Evolutionary conservation across 2,113 vertebrate species (phyloP).

Genomic region (Trinectes maculatus): DNA sequence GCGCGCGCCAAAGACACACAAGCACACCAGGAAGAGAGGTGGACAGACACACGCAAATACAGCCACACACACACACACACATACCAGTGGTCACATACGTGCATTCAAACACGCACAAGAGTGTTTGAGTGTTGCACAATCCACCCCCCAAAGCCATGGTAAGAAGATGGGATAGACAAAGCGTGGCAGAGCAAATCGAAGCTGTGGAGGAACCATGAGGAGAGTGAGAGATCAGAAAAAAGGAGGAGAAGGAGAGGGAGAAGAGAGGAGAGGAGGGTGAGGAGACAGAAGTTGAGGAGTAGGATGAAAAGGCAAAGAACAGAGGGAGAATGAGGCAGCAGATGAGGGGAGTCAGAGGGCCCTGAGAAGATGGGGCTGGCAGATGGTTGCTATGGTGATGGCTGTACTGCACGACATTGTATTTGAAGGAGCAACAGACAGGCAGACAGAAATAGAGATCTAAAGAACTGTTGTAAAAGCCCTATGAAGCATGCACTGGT

Average conservation of each 20-base stretch:
- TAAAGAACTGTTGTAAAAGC: slow-evolving; percentile 67
- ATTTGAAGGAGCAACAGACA: slow-evolving; percentile 73
- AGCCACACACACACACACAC: slow-evolving; percentile 73
- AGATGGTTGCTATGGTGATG: slow-evolving; percentile 82
- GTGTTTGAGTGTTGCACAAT: slow-evolving; percentile 74
- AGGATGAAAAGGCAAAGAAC: slow-evolving; percentile 50
- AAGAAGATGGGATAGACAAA: slow-evolving; percentile 73
- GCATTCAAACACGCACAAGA: slow-evolving; percentile 66
- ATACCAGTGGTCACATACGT: slow-evolving; percentile 65
- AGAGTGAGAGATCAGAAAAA: slow-evolving; percentile 33
- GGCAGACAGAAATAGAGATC: slow-evolving; percentile 73
- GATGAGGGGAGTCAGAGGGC: slow-evolving; percentile 72
- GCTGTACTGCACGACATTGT: slow-evolving; percentile 69
- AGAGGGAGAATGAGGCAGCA: slow-evolving; percentile 81
- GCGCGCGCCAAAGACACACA: slow-evolving; percentile 66
- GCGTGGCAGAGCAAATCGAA: slow-evolving; percentile 72
- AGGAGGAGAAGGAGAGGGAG: neutral
- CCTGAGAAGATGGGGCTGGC: slow-evolving; percentile 78
- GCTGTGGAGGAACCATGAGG: slow-evolving; percentile 67
- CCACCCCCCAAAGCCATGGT: slow-evolving; percentile 70
- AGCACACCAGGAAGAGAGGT: slow-evolving; percentile 25
- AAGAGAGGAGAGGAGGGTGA: neutral
- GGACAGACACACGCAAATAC: slow-evolving; percentile 49
- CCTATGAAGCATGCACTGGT: slow-evolving; percentile 80
- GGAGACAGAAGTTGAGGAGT: slow-evolving; percentile 22